These are phyloP conservation scores for Clarias platycephalus DNA, from an alignment of 2,797 vertebrate species.

Conservation along the genomic window DNA sequence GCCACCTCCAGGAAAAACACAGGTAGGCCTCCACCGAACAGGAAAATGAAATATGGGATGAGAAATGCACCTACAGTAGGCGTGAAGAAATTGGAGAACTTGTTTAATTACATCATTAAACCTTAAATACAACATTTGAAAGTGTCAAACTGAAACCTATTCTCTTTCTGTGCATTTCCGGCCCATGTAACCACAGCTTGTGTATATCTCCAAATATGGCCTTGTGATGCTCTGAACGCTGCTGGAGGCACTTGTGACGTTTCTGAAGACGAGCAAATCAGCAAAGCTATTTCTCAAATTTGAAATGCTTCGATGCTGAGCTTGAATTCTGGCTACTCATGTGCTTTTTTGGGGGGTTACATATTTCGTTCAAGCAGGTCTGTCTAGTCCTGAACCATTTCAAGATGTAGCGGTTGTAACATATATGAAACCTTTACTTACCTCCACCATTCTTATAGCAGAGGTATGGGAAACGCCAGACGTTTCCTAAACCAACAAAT, in stretches of 20 bases:
- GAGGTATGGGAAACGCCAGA: slow-evolving; percentile 99
- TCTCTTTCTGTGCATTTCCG: slow-evolving; percentile 13
- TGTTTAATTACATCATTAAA: slow-evolving; percentile 13
- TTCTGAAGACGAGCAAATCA: neutral
- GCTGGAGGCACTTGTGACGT: neutral
- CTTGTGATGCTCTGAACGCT: neutral
- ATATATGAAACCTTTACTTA: slow-evolving; percentile 61
- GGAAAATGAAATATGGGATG: slow-evolving; percentile 98
- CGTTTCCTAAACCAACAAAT: slow-evolving; percentile 95
- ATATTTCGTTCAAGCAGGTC: neutral
- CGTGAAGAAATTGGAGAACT: neutral
- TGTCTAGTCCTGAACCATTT: neutral
- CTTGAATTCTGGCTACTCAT: neutral
- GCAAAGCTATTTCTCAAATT: neutral
- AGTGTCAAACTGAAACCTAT: neutral
- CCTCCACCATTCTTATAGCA: slow-evolving; percentile 99
- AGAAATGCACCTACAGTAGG: slow-evolving; percentile 96
- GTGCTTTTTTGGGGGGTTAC: neutral
- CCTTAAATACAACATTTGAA: neutral
- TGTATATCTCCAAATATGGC: slow-evolving; percentile 29
- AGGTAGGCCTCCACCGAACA: slow-evolving; percentile 95
- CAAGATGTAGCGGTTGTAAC: neutral
- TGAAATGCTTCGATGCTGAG: neutral
- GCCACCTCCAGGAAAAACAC: slow-evolving; percentile 98
- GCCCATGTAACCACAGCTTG: neutral